These are phyloP conservation scores for Accipiter virgatus DNA, from an alignment of 2,113 vertebrate species.

Conservation along the genomic window DNA sequence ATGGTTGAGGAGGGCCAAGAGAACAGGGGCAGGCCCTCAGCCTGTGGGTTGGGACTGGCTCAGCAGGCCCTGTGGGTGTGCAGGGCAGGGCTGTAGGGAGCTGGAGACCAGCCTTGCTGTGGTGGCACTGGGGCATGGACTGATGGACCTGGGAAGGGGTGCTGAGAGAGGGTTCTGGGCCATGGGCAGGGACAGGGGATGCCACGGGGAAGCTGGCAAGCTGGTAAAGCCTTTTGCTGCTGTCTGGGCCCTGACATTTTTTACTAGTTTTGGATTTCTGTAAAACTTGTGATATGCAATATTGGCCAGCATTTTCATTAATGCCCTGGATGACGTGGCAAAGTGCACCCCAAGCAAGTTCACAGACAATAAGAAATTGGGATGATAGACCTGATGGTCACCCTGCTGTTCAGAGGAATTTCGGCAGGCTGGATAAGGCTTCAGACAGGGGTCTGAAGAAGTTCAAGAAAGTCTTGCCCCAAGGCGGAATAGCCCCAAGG, in stretches of 20 bases:
- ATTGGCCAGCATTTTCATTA: background rate
- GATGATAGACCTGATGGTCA: background rate
- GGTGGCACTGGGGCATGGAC: accelerated
- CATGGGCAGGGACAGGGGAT: background rate
- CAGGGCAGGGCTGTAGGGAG: no score
- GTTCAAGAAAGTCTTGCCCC: background rate
- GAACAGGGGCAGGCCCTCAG: background rate
- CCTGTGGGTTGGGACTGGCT: background rate
- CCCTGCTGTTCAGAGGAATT: background rate
- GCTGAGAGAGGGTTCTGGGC: background rate
- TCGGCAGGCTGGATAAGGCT: background rate
- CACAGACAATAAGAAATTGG: background rate
- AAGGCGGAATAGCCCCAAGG: background rate
- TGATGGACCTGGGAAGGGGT: accelerated
- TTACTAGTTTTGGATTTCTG: background rate
- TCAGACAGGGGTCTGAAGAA: background rate
- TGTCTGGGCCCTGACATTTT: accelerated
- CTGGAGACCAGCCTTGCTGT: background rate
- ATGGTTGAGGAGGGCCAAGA: accelerated
- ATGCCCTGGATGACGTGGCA: no score
- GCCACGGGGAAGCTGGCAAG: accelerated
- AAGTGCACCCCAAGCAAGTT: background rate
- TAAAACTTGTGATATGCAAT: background rate
- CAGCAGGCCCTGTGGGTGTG: background rate
- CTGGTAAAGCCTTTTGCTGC: background rate